Evolutionary conservation across 2,113 vertebrate species (phyloP), one percentile per base, ranked within the genome.

Genomic region (Poeciliopsis prolifica): DNA sequence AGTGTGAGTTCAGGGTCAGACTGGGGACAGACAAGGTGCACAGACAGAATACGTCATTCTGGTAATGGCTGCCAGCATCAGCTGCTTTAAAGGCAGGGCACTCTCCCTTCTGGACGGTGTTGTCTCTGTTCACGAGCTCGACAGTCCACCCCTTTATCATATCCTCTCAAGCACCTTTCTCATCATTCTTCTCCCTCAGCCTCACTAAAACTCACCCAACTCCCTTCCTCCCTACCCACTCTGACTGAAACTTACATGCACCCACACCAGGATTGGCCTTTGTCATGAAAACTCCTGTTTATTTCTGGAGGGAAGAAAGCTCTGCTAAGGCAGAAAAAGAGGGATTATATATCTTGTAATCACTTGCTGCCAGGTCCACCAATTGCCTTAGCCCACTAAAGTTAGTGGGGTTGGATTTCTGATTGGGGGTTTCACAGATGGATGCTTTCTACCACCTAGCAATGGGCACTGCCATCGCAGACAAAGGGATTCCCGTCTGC

Each of bases 21-120:
- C 68, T 48, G 81, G 71, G 90, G 87, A 91, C 86, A 88, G 82
- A 88, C 88, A 81, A 84, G 85, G 89, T 82, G 80, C 82, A 70
- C 89, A 91, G 91, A 89, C 86, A 72, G 82, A 85, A 72, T 70
- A 88, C 90, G 84, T 92, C 90, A 91, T 86, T 65, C 72, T 65
- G 24, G 30, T 83, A 83, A 91, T 88, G 80, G 88, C 91, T 86
- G 90, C 85, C 89, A 91, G 78, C 37, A 66, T 75, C 60, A n/a
- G 74, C 75, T 70, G 70, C 79, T 88, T 84, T 86, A 84, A 85
- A 87, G 72, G 76, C 87, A 78, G 84, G 76, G 68, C 85, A 80
- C 89, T 81, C 87, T 74, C 78, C 70, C 78, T 91, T 74, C 70
- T 73, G 72, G 78, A 80, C 61, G 60, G 63, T 67, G 67, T 75